Conservation (phyloP, 2,888 invertebrate genomes). For the Drosophila diplacantha region DNA sequence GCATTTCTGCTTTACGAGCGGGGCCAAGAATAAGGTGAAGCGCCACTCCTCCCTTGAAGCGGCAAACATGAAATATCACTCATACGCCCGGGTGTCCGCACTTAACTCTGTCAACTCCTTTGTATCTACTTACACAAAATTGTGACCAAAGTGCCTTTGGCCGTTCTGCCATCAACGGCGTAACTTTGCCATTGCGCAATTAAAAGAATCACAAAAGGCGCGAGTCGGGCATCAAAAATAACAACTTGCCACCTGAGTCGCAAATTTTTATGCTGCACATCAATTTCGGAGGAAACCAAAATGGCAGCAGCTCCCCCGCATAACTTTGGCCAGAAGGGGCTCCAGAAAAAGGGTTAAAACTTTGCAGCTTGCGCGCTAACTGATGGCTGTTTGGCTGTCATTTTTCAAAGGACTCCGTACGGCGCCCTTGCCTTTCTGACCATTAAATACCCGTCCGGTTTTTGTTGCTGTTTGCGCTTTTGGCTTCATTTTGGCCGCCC, state of each 20-base stretch:
- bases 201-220: slow-evolving; percentile 47
- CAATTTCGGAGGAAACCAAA: slow-evolving; percentile 45
- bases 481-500: slow-evolving; percentile 37
- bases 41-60: slow-evolving; percentile 17
- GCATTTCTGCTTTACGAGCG: slow-evolving; percentile 52
- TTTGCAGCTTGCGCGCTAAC: slow-evolving; percentile 44
- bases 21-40: slow-evolving; percentile 13
- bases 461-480: slow-evolving; percentile 28
- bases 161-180: slow-evolving; percentile 12
- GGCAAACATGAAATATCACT: slow-evolving; percentile 67
- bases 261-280: slow-evolving; percentile 63
- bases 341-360: slow-evolving; percentile 53
- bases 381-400: slow-evolving; percentile 45
- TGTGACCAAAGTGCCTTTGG: slow-evolving; percentile 21
- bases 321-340: slow-evolving; percentile 29
- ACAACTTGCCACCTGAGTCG: slow-evolving; percentile 63
- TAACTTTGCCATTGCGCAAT: slow-evolving; percentile 48
- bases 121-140: slow-evolving; percentile 8
- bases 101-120: slow-evolving; percentile 28
- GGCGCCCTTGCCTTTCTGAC: slow-evolving; percentile 20
- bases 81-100: slow-evolving; percentile 50
- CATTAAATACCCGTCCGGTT: slow-evolving; percentile 22
- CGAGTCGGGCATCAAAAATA: slow-evolving; percentile 51
- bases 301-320: slow-evolving; percentile 16
- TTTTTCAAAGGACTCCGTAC: slow-evolving; percentile 44